Percentiles rank a stretch among this genome's conserved stretches.
These are phyloP conservation scores for Neocrepidodera transversa DNA, from an alignment of 2,888 invertebrate genomes.

Conservation along the genomic window DNA sequence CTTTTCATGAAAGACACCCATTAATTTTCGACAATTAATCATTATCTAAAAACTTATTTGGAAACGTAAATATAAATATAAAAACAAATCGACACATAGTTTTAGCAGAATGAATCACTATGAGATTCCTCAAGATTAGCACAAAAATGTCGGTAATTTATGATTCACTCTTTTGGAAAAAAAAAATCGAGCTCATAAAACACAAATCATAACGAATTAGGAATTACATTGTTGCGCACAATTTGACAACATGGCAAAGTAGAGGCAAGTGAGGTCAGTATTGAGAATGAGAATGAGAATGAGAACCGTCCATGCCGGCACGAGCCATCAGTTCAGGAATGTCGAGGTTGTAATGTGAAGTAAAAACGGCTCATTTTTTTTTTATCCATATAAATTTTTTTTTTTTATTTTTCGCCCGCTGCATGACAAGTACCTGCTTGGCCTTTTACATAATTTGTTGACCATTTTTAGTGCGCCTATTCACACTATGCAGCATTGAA, in stretches of 20 bases:
- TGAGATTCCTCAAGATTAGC: no score
- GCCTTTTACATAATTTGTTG: conserved; percentile 37
- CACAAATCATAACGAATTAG: background rate
- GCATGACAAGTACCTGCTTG: conserved; percentile 35
- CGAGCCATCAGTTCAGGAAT: conserved; percentile 49
- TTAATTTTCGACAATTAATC: no score
- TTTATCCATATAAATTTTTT: conserved; percentile 29
- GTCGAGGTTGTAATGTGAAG: conserved; percentile 45
- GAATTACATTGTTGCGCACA: background rate
- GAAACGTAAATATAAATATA: no score
- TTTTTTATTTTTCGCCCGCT: conserved; percentile 29
- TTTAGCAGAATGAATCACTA: no score
- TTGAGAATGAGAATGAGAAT: no score
- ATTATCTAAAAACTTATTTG: no score
- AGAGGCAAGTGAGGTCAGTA: conserved; percentile 27
- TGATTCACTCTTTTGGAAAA: no score
- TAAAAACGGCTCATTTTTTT: conserved; percentile 37
- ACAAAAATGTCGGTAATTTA: no score
- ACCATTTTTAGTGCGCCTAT: conserved; percentile 30
- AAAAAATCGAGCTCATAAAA: no score
- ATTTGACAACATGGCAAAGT: conserved; percentile 23
- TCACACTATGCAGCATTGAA: conserved; percentile 15
- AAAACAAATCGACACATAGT: no score
- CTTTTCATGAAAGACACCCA: no score
- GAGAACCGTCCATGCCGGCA: conserved; percentile 42